A percentile compares a stretch with the other conserved stretches of the same genome.
phyloP scores from a whole-genome alignment of 2,888 invertebrate species.

The Eulithis prunata region DNA sequence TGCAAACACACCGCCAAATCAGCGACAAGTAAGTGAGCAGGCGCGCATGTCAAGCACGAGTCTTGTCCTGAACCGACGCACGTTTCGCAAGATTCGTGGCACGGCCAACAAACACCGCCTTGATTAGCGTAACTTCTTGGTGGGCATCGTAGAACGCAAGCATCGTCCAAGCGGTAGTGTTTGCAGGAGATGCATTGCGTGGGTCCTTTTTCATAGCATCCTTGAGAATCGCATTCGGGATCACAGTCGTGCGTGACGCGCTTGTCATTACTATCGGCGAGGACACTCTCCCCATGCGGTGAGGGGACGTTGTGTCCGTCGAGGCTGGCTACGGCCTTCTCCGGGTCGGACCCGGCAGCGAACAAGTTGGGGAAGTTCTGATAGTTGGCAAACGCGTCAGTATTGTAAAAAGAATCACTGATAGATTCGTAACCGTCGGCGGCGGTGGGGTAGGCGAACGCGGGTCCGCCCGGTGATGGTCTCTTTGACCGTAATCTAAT shows the following conservation, averaged over 20 bases:
- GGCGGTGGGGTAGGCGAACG: conserved; percentile 87
- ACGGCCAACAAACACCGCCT: conserved; percentile 92
- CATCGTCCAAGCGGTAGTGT: conserved; percentile 91
- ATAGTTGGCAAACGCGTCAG: conserved; percentile 89
- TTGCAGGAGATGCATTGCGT: conserved; percentile 93
- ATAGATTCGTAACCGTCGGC: conserved; percentile 86
- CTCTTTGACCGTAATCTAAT: conserved; percentile 88
- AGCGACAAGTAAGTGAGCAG: conserved; percentile 91
- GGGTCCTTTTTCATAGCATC: conserved; percentile 94
- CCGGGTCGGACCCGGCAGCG: conserved; percentile 90
- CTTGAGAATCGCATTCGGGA: conserved; percentile 93
- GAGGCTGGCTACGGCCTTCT: conserved; percentile 89
- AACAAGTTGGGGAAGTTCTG: conserved; percentile 91
- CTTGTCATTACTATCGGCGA: conserved; percentile 86
- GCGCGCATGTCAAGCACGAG: conserved; percentile 93
- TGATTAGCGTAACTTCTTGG: conserved; percentile 93
- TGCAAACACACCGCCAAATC: conserved; percentile 94
- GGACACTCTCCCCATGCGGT: conserved; percentile 84
- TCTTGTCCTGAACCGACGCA: conserved; percentile 95
- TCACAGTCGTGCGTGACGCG: conserved; percentile 90
- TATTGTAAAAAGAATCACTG: conserved; percentile 86
- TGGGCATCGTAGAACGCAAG: conserved; percentile 93
- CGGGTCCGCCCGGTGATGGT: conserved; percentile 78
- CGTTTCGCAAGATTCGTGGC: conserved; percentile 95
- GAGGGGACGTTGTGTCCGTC: conserved; percentile 86